Base-by-base conservation (phyloP, 2,888 invertebrate species). In the Dorcus parallelipipedus region DNA sequence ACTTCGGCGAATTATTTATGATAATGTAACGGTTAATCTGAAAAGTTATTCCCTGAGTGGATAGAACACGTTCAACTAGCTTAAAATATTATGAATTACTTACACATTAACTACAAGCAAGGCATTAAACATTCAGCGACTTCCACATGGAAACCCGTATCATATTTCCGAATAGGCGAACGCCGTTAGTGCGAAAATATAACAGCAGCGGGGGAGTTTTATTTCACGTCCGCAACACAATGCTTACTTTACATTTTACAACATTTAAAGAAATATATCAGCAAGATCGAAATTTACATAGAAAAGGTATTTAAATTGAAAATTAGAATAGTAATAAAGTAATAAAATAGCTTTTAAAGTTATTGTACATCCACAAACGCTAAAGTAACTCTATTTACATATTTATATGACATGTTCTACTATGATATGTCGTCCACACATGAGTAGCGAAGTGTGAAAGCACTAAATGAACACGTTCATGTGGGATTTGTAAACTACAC, bases 271-370 rank as follows among this genome's bases (percentile, higher is more conserved):
- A 72, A 73, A 72, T 72, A 72, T 72, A 73, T 72, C 70, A 69
- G 66, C 64, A 68, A 67, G 70, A 71, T 71, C 71, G 57, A 65
- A 71, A 76, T 76, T 76, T 73, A 72, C 76, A 76, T 75, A 75
- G 74, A 75, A 76, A 76, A 74, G 75, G 73, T 72, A 75, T 76
- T 76, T 76, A 76, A 75, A 74, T 73, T 71, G 74, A 73, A 72
- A 74, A 75, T 75, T 75, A 75, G 75, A 75, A 73, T 74, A 71
- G 76, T 71, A 75, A 76, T 76, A 76, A 76, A 75, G 74, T 74
- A 75, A 75, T 75, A 75, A 76, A 76, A 75, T 73, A 73, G 73
- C 73, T 74, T 74, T 74, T 75, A 73, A 72, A 74, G 70, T 74
- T 73, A 74, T 73, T 73, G 70, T 71, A 62, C 71, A 70, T 72